These are phyloP conservation scores for Heteronetta atricapilla DNA, from an alignment of 2,113 vertebrate genomes.

Conservation along the genomic window DNA sequence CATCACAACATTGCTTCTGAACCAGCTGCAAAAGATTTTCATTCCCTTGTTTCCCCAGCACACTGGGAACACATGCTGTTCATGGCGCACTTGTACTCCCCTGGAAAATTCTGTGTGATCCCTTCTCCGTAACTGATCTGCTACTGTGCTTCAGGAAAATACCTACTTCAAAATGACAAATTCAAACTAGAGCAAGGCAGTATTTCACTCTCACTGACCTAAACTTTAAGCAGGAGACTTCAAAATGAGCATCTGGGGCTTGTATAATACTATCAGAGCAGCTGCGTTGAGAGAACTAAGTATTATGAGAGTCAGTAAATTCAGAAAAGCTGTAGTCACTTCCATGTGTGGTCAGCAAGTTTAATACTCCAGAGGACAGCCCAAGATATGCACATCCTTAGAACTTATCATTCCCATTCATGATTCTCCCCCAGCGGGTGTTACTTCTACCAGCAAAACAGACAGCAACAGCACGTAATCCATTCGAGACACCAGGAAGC, in stretches of 20 bases:
- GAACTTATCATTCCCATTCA: background rate
- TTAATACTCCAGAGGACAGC: background rate
- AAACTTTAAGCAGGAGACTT: background rate
- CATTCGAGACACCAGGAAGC: background rate
- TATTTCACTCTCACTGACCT: background rate
- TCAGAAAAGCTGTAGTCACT: background rate
- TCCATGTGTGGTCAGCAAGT: background rate
- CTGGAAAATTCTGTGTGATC: background rate
- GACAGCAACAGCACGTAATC: background rate
- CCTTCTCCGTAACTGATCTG: background rate
- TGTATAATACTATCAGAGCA: background rate
- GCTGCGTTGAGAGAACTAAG: accelerated
- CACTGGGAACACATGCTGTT: background rate
- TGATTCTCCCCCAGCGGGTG: background rate
- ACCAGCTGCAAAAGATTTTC: background rate
- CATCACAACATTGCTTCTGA: background rate
- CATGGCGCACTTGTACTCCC: background rate
- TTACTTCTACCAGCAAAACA: background rate
- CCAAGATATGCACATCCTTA: background rate
- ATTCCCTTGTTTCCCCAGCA: background rate
- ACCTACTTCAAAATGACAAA: background rate
- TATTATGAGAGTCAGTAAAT: accelerated
- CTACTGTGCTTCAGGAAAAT: background rate
- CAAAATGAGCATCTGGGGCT: background rate
- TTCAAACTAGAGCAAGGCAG: background rate